Conservation (phyloP, 2,113 vertebrate genomes). For the Excalfactoria chinensis region DNA sequence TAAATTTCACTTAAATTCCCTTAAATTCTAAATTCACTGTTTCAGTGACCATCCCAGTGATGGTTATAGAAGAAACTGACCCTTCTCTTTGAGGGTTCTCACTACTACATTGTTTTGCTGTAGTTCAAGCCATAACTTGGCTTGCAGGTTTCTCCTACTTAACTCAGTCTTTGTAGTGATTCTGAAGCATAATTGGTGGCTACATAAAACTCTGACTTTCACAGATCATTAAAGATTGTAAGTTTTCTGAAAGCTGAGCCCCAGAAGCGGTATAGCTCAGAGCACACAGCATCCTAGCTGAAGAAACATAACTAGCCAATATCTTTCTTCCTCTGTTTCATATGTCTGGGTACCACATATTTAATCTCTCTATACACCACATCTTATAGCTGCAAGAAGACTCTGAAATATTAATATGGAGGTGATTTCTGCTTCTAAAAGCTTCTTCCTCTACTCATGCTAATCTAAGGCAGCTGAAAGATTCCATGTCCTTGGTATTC, state of each 20-base stretch:
- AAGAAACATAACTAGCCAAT: rapidly evolving
- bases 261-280: not conserved
- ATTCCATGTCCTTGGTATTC: not conserved
- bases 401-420: not conserved
- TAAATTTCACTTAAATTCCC: no score
- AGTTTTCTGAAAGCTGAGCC: not conserved
- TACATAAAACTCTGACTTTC: not conserved
- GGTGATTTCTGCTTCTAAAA: not conserved
- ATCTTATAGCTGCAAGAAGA: not conserved
- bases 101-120: not conserved
- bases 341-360: not conserved
- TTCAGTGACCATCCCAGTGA: not conserved
- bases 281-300: not conserved
- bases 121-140: not conserved
- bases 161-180: not conserved
- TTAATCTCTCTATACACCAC: not conserved
- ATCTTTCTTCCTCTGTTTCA: not conserved
- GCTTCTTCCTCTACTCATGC: not conserved
- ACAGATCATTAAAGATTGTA: not conserved
- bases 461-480: slow-evolving; percentile 3
- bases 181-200: not conserved
- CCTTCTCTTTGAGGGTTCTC: not conserved
- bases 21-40: not conserved
- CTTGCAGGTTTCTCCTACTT: not conserved
- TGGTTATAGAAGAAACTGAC: not conserved